Percentiles rank a stretch among this genome's conserved stretches.
These are phyloP conservation scores for Rhinoraja longicauda DNA, from an alignment of 2,797 vertebrate species.

Conservation along the genomic window DNA sequence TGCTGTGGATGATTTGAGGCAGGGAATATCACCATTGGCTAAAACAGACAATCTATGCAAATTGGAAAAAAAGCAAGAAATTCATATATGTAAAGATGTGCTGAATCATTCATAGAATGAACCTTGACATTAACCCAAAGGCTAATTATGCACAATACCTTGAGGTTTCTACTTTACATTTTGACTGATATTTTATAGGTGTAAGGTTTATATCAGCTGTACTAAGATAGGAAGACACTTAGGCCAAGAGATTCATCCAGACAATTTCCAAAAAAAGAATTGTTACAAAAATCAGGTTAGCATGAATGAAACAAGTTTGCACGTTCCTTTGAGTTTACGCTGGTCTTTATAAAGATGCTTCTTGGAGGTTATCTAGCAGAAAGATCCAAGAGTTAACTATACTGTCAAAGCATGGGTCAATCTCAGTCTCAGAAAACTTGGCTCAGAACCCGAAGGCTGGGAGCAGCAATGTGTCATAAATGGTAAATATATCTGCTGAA, in stretches of 20 bases:
- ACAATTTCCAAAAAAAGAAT: too few relatives aligned
- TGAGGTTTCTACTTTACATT: slow-evolving; percentile 45
- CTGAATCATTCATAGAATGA: slow-evolving; percentile 48
- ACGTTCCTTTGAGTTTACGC: too few relatives aligned
- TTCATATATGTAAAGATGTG: slow-evolving; percentile 48
- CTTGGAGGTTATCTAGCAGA: too few relatives aligned
- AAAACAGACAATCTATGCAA: slow-evolving; percentile 50
- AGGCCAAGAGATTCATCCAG: background rate
- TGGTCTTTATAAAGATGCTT: too few relatives aligned
- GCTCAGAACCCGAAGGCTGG: too few relatives aligned
- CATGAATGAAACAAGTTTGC: background rate
- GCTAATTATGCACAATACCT: slow-evolving; percentile 53
- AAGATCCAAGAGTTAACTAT: too few relatives aligned
- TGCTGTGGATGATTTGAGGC: slow-evolving; percentile 50
- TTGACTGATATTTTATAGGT: background rate
- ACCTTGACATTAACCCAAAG: slow-evolving; percentile 48
- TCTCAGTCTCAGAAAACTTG: too few relatives aligned
- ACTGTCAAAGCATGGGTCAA: too few relatives aligned
- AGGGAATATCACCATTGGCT: slow-evolving; percentile 58
- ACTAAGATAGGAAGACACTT: background rate
- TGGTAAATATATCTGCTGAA: too few relatives aligned
- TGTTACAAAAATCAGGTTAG: background rate
- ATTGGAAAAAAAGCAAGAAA: slow-evolving; percentile 61
- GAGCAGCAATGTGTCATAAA: too few relatives aligned
- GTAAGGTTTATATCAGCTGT: slow-evolving; percentile 1